These are phyloP conservation scores for Doris montereyensis DNA, from an alignment of 2,888 invertebrate species.

Conservation along the genomic window DNA sequence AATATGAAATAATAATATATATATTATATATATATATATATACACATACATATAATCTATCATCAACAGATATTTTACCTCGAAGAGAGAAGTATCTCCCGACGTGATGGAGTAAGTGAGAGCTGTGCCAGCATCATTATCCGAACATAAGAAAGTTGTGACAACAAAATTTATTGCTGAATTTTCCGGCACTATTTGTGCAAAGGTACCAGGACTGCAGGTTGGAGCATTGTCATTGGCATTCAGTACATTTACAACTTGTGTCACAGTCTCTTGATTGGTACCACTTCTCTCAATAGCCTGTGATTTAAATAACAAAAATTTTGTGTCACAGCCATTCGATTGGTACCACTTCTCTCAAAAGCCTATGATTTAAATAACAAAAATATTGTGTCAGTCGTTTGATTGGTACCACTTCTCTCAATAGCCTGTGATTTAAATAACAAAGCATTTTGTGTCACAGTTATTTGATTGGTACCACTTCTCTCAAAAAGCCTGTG, in stretches of 20 bases:
- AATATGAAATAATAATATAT: too few species aligned
- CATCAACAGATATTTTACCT: too few species aligned
- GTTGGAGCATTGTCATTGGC: conserved; percentile 52
- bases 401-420: conserved; percentile 46
- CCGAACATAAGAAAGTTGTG: conserved; percentile 42
- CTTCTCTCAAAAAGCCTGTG: conserved; percentile 46
- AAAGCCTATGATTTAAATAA: conserved; percentile 32
- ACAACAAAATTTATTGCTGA: conserved; percentile 39
- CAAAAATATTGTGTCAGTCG: conserved; percentile 37
- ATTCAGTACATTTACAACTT: conserved; percentile 45
- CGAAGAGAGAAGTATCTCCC: conserved; percentile 49
- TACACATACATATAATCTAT: too few species aligned
- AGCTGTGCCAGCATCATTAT: conserved; percentile 39
- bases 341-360: conserved; percentile 48
- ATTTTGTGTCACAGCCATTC: conserved; percentile 44
- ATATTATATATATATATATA: too few species aligned
- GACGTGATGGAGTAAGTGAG: conserved; percentile 44
- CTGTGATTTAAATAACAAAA: conserved; percentile 9
- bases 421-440: conserved; percentile 44
- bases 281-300: conserved; percentile 48
- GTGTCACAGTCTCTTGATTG: conserved; percentile 46
- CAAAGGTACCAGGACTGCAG: conserved; percentile 47
- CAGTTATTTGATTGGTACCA: conserved; percentile 47
- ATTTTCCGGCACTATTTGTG: conserved; percentile 48
- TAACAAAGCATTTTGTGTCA: conserved; percentile 26